Percentiles rank a stretch among this genome's conserved stretches.
These are phyloP conservation scores for Apteryx mantelli DNA, from an alignment of 2,113 vertebrate species.

Conservation along the genomic window DNA sequence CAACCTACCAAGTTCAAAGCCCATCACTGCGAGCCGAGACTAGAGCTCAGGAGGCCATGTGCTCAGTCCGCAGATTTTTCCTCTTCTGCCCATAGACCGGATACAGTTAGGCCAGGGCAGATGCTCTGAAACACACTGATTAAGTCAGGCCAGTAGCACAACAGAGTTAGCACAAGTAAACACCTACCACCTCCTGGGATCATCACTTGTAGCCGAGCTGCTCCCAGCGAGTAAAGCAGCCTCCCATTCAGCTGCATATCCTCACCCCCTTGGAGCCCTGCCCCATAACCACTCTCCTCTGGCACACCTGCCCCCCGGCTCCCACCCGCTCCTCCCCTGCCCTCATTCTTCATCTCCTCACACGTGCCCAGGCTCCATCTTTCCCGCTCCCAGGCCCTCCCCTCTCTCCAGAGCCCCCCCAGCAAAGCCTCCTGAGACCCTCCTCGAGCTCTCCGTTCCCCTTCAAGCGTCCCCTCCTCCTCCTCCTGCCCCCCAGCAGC, in stretches of 20 bases:
- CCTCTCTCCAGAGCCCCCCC: too few relatives aligned
- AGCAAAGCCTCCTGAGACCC: background rate
- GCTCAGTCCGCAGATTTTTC: background rate
- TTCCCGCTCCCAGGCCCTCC: too few relatives aligned
- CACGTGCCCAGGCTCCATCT: fast-evolving
- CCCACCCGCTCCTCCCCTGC: background rate
- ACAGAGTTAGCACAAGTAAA: background rate
- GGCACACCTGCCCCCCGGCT: background rate
- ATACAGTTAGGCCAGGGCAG: background rate
- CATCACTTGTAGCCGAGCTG: background rate
- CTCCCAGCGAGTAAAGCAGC: background rate
- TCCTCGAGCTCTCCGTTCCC: background rate
- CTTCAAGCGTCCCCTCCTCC: background rate
- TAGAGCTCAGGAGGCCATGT: background rate
- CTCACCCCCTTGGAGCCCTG: background rate
- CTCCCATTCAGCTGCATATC: fast-evolving
- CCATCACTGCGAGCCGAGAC: background rate
- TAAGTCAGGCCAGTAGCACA: background rate
- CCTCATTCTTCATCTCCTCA: background rate
- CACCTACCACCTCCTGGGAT: background rate
- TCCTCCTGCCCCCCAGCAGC: too few relatives aligned
- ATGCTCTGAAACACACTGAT: background rate
- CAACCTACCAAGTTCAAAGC: constrained; percentile 33
- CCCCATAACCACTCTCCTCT: background rate
- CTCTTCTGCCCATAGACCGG: background rate